Evolutionary conservation across 2,797 vertebrate species (phyloP).

Genomic region (Enoplosus armatus): DNA sequence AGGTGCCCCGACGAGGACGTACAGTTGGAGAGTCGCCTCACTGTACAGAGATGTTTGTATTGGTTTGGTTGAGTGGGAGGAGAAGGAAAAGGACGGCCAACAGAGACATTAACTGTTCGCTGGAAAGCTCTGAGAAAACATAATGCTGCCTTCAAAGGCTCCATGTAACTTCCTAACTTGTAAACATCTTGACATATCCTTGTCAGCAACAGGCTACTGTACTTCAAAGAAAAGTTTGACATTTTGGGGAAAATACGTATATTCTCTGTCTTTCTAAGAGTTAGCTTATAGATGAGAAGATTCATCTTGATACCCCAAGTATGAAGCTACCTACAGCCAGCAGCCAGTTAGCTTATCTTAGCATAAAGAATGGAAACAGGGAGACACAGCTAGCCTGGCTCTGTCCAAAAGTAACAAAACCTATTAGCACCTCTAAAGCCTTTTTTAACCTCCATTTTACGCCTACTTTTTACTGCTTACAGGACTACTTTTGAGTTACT

Average conservation of each 20-base stretch:
- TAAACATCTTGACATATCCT: background rate
- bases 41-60: conserved; percentile 67
- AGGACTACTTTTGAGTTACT: too few species aligned
- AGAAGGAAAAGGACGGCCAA: conserved; percentile 55
- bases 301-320: too few species aligned
- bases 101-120: conserved; percentile 71
- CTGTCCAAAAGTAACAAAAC: background rate
- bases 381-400: background rate
- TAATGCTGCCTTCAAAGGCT: conserved; percentile 57
- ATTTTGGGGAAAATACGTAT: background rate
- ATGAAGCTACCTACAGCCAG: too few species aligned
- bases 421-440: background rate
- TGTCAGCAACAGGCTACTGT: background rate
- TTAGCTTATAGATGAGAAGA: too few species aligned
- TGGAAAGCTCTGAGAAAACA: conserved; percentile 39
- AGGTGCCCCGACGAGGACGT: conserved; percentile 2
- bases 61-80: conserved; percentile 69
- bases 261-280: background rate
- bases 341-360: background rate
- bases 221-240: background rate
- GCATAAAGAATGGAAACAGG: background rate
- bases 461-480: too few species aligned
- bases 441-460: too few species aligned
- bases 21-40: conserved; percentile 17
- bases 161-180: conserved; percentile 8